phyloP scores from a whole-genome alignment of 2,888 invertebrate genomes.

The Mimachlamys varia region DNA sequence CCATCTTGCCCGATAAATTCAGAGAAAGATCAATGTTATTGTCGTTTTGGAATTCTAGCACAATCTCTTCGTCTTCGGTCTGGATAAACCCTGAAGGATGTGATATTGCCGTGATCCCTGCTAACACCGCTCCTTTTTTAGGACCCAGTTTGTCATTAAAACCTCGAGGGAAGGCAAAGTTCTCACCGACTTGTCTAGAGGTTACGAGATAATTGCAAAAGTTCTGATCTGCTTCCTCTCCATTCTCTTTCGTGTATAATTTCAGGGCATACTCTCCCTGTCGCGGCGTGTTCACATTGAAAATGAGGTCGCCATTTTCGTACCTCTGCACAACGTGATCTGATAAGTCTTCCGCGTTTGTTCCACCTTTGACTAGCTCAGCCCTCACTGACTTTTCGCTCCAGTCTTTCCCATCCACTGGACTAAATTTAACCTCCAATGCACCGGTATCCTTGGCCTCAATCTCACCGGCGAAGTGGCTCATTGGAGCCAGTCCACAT shows the following conservation, averaged over 20 bases:
- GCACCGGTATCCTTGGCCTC: conserved; percentile 58
- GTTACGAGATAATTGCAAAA: conserved; percentile 64
- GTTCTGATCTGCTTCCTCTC: conserved; percentile 52
- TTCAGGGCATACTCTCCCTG: conserved; percentile 63
- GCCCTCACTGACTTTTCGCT: conserved; percentile 59
- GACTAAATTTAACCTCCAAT: conserved; percentile 61
- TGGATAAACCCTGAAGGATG: conserved; percentile 59
- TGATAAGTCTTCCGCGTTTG: conserved; percentile 56
- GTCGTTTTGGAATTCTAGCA: conserved; percentile 58
- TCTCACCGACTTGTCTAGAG: conserved; percentile 61
- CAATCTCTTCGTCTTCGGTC: conserved; percentile 59
- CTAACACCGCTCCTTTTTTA: conserved; percentile 55
- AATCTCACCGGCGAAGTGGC: conserved; percentile 64
- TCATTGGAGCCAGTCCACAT: conserved; percentile 63
- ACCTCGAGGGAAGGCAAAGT: conserved; percentile 60
- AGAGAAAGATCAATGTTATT: conserved; percentile 62
- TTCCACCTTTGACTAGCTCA: conserved; percentile 59
- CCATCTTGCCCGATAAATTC: conserved; percentile 60
- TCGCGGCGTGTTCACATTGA: conserved; percentile 60
- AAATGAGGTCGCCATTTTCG: conserved; percentile 64
- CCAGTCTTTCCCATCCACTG: conserved; percentile 52
- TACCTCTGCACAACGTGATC: conserved; percentile 62
- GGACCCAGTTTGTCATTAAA: conserved; percentile 60
- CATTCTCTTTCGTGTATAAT: conserved; percentile 56
- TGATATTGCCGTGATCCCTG: conserved; percentile 57